phyloP scores from a whole-genome alignment of 1,140 invertebrate species.

The Pentalonia nigronervosa region DNA sequence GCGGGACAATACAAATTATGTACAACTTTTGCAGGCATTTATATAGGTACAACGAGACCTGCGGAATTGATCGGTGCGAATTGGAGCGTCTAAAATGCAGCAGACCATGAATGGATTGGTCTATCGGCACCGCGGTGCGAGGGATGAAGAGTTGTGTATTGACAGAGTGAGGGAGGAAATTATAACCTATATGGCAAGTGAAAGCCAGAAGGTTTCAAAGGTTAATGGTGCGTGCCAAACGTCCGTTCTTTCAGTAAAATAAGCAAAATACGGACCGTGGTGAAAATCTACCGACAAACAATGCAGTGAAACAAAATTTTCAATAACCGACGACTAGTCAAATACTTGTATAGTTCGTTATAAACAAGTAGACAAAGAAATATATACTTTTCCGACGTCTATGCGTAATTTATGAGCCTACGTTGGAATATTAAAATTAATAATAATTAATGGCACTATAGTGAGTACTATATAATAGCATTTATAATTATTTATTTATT shows the following conservation, averaged over 20 bases:
- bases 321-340: not conserved
- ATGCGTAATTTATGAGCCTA: not conserved
- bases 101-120: constrained; percentile 27
- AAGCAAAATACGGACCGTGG: not conserved
- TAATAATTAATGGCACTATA: not conserved
- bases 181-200: constrained; percentile 28
- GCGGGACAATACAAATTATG: not conserved
- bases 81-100: constrained; percentile 32
- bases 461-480: not conserved
- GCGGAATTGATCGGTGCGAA: constrained; percentile 33
- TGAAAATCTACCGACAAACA: not conserved
- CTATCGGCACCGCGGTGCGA: not conserved
- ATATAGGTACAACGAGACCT: not conserved
- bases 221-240: constrained; percentile 44
- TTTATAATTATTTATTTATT: too few species aligned
- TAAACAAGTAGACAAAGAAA: not conserved
- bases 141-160: constrained; percentile 14
- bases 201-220: constrained; percentile 33
- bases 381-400: not conserved
- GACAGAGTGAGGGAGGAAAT: constrained; percentile 37
- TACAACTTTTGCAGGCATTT: not conserved
- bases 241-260: constrained; percentile 41
- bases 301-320: not conserved
- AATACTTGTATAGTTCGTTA: not conserved
- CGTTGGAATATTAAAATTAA: not conserved